phyloP scores from a whole-genome alignment of 2,888 invertebrate species.

The Pseudococcus longispinus region DNA sequence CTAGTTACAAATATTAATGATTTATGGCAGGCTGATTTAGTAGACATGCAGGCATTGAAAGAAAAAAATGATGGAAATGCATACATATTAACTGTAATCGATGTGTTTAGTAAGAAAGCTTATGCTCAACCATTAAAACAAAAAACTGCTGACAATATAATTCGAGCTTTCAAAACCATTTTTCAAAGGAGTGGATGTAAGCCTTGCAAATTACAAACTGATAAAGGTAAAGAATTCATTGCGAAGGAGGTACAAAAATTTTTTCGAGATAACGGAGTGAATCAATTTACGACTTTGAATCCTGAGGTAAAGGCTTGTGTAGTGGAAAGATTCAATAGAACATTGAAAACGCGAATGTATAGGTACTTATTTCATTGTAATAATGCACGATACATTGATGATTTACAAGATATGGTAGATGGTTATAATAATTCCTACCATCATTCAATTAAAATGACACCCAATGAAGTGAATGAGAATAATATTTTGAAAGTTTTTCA shows the following conservation, averaged over 20 bases:
- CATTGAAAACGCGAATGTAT: not conserved
- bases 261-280: not conserved
- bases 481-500: not conserved
- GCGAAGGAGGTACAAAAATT: not conserved
- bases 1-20: not conserved
- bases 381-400: constrained; percentile 60
- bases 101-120: not conserved
- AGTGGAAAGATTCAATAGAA: not conserved
- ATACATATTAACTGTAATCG: not conserved
- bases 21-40: not conserved
- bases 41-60: not conserved
- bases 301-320: not conserved
- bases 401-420: constrained; percentile 59
- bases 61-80: not conserved
- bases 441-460: constrained; percentile 58
- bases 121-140: not conserved
- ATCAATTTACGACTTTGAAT: not conserved
- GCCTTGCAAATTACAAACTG: not conserved
- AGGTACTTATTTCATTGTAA: constrained; percentile 60
- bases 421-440: constrained; percentile 60
- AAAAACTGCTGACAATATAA: not conserved
- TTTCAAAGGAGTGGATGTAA: not conserved
- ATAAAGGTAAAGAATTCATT: not conserved
- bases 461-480: constrained; percentile 57
- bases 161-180: not conserved